Evolutionary conservation across 2,888 invertebrate genomes (phyloP).

Genomic region (Apamea sordens): DNA sequence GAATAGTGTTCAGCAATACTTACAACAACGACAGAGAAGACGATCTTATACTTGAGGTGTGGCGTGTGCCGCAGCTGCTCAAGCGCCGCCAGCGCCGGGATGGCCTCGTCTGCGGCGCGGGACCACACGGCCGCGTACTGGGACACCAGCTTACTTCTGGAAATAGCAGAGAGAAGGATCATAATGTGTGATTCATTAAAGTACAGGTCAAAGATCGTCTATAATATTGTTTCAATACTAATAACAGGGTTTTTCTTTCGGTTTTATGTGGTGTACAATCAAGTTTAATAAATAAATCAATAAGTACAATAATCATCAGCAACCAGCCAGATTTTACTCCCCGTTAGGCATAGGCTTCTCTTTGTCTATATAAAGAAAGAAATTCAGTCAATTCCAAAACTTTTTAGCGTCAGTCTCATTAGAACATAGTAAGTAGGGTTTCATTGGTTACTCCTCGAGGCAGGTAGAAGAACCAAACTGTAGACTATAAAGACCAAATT

Average conservation of each 20-base stretch:
- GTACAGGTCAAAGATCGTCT: not conserved
- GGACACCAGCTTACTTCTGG: constrained; percentile 92
- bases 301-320: not conserved
- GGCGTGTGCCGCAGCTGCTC: constrained; percentile 95
- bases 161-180: constrained; percentile 58
- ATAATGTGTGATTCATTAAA: not conserved
- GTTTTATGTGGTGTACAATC: not conserved
- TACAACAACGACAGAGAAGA: constrained; percentile 98
- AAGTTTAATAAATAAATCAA: not conserved
- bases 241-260: not conserved
- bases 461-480: not conserved
- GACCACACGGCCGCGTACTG: constrained; percentile 96
- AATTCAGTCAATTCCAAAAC: not conserved
- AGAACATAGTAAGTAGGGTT: not conserved
- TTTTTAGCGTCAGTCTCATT: not conserved
- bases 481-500: not conserved
- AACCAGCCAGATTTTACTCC: not conserved
- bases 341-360: not conserved
- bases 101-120: constrained; percentile 95
- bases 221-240: not conserved
- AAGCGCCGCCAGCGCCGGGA: constrained; percentile 96
- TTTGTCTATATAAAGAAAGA: not conserved
- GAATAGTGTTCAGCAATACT: constrained; percentile 81
- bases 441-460: not conserved
- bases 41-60: constrained; percentile 97